Conservation (phyloP, 64 coral and sea anemone genomes). For the Acropora yongei region DNA sequence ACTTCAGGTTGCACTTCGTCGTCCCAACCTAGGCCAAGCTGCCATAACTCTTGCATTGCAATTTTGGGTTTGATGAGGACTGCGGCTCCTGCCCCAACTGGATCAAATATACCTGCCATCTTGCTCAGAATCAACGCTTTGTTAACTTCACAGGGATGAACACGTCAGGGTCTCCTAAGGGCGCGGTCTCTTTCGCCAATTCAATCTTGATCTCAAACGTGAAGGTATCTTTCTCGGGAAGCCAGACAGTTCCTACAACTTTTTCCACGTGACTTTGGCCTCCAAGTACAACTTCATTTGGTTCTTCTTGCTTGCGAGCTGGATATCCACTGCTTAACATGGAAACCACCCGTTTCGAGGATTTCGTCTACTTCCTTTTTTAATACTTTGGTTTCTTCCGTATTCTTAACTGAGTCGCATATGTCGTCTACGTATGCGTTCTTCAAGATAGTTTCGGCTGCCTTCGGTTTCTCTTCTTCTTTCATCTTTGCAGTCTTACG, state of each 20-base stretch:
- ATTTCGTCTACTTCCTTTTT: slow-evolving; percentile 26
- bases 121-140: slow-evolving; percentile 55
- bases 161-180: not conserved
- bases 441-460: slow-evolving; percentile 17
- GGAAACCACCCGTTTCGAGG: slow-evolving; percentile 47
- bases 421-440: slow-evolving; percentile 51
- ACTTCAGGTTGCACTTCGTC: slow-evolving; percentile 40
- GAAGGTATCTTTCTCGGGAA: slow-evolving; percentile 28
- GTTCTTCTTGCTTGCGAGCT: not conserved
- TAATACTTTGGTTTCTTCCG: slow-evolving; percentile 24
- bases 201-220: slow-evolving; percentile 24
- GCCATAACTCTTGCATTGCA: slow-evolving; percentile 50
- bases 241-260: slow-evolving; percentile 26
- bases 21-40: slow-evolving; percentile 45
- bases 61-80: slow-evolving; percentile 52
- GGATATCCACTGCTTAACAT: slow-evolving; percentile 47
- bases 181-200: not conserved
- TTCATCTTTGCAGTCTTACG: slow-evolving; percentile 35
- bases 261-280: slow-evolving; percentile 30
- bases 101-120: slow-evolving; percentile 56
- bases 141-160: slow-evolving; percentile 8
- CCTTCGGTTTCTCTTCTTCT: slow-evolving; percentile 24
- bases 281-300: slow-evolving; percentile 29
- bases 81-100: slow-evolving; percentile 44
- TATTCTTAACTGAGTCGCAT: slow-evolving; percentile 45